Conservation (phyloP, 2,888 invertebrate species). For the Drosophila mimica region DNA sequence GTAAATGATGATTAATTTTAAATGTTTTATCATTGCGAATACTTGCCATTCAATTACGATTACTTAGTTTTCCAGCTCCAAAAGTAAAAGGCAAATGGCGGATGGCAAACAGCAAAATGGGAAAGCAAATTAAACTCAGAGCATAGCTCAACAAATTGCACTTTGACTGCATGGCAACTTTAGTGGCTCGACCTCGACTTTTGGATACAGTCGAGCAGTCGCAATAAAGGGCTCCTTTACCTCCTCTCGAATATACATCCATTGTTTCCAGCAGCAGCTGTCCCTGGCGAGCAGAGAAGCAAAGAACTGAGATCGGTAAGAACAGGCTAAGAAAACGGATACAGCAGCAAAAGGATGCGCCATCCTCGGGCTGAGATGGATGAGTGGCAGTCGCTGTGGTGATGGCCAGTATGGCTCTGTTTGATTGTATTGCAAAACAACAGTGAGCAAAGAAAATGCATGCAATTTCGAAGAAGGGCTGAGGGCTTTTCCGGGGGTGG, state of each 20-base stretch:
- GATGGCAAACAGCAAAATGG: constrained; percentile 42
- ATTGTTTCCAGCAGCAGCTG: constrained; percentile 63
- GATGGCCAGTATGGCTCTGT: constrained; percentile 25
- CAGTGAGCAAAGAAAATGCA: constrained; percentile 51
- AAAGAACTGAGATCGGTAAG: constrained; percentile 36
- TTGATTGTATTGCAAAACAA: not conserved
- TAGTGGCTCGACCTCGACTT: constrained; percentile 65
- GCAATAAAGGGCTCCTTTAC: constrained; percentile 30
- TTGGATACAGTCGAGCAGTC: constrained; percentile 37
- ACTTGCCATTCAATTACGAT: constrained; percentile 19
- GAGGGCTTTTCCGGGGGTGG: not conserved
- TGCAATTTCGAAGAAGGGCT: constrained; percentile 6
- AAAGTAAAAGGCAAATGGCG: constrained; percentile 30
- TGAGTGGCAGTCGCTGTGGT: constrained; percentile 57
- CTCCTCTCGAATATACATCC: constrained; percentile 5
- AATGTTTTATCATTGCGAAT: constrained; percentile 21
- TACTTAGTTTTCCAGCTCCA: constrained; percentile 27
- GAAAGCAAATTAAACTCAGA: constrained; percentile 72
- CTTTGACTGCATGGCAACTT: constrained; percentile 73
- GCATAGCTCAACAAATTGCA: constrained; percentile 70
- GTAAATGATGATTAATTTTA: constrained; percentile 11
- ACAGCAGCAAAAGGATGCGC: constrained; percentile 32
- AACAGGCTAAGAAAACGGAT: constrained; percentile 27
- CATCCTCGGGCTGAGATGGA: constrained; percentile 44
- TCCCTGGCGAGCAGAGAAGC: constrained; percentile 66